phyloP scores from a whole-genome alignment of 2,113 vertebrate genomes.

The Siniperca knerii region DNA sequence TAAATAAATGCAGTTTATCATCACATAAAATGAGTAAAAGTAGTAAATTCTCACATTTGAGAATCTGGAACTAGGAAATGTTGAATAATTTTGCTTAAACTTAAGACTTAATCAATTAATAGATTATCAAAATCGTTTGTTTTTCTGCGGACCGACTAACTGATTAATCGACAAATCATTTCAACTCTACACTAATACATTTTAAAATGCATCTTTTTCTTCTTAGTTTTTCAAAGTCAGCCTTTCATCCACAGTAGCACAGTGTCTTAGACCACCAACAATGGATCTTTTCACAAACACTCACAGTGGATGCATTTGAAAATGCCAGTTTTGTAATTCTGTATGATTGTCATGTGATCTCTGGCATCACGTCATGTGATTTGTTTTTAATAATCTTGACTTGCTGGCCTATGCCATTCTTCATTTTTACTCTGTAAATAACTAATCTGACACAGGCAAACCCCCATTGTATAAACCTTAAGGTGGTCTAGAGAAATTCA shows the following conservation, averaged over 20 bases:
- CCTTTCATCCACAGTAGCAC: neutral
- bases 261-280: neutral
- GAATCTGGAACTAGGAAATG: neutral
- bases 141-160: too few species aligned
- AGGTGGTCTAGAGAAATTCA: neutral
- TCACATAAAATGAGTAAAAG: neutral
- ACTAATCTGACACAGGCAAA: constrained; percentile 9
- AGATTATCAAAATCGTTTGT: neutral
- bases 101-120: neutral
- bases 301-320: constrained; percentile 9
- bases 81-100: neutral
- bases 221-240: neutral
- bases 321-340: constrained; percentile 29
- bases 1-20: neutral
- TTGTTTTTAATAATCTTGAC: constrained; percentile 11
- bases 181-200: neutral
- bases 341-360: constrained; percentile 29
- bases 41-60: neutral
- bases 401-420: neutral
- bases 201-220: neutral
- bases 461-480: neutral
- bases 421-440: neutral
- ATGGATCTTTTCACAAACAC: constrained; percentile 4
- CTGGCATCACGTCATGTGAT: constrained; percentile 37
- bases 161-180: neutral